Evolutionary conservation across 2,888 invertebrate genomes (phyloP).

Genomic region (Lasioglossum figueresi): DNA sequence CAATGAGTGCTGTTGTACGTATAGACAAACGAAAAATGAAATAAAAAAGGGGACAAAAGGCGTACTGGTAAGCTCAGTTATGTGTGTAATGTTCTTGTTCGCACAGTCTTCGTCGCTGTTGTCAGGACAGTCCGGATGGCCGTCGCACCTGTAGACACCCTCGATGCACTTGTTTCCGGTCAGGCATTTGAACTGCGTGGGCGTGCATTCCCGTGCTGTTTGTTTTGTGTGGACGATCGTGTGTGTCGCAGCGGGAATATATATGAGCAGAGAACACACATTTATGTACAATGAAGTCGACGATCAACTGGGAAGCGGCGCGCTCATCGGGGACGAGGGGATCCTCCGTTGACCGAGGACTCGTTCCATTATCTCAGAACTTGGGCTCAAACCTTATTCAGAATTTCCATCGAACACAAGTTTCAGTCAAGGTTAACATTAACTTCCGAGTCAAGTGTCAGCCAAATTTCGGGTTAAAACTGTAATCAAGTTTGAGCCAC

Average conservation of each 20-base stretch:
- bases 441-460: background rate
- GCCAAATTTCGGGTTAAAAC: background rate
- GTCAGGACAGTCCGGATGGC: conserved; percentile 86
- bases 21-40: conserved; percentile 27
- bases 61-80: conserved; percentile 80
- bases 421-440: no score
- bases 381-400: no score
- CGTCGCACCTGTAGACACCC: conserved; percentile 85
- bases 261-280: conserved; percentile 72
- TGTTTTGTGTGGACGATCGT: conserved; percentile 58
- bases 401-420: no score
- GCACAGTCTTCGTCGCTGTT: conserved; percentile 85
- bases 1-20: background rate
- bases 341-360: background rate
- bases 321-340: background rate
- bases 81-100: conserved; percentile 78
- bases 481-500: background rate
- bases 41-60: conserved; percentile 59
- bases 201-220: conserved; percentile 84
- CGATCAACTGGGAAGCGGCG: conserved; percentile 19
- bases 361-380: background rate
- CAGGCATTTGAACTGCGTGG: conserved; percentile 85
- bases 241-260: conserved; percentile 62
- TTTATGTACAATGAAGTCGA: conserved; percentile 57
- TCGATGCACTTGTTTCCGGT: conserved; percentile 85